Evolutionary conservation across 2,113 vertebrate species (phyloP), one percentile per base, ranked within the genome.

Genomic region (Lipophrys pholis): DNA sequence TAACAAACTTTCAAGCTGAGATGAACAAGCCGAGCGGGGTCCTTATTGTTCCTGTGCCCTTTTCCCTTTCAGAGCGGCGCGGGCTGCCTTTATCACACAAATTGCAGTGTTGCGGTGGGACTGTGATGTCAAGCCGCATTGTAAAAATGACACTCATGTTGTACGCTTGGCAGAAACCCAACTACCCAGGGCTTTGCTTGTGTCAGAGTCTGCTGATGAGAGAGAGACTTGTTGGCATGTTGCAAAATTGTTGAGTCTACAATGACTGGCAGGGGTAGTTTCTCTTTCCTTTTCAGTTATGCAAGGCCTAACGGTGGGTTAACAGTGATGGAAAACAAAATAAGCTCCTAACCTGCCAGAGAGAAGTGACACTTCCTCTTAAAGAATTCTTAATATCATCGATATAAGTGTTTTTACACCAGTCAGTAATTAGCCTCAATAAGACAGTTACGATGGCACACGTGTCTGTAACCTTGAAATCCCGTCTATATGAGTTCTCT

Each of bases 51-150:
- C 15, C 0, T 21, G 56, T 79, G 69, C 58, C 76, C 78, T 74
- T 80, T 80, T 80, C 68, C 50, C 62, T 81, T 70, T 61, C 80
- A 48, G 55, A 76, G 66, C n/a, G 1, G 50, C 68, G 30, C 7
- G 57, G 46, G 39, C 51, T 12, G 56, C 79, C 64, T 91, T 89
- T 83, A 87, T 90, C 81, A 77, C 83, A 85, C 86, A 91, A 87
- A 90, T 82, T 89, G 83, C 83, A 78, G 76, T 69, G 81, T 76
- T 87, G 81, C 66, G 5, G 17, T 81, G 86, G 87, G 90, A 90
- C 79, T 65, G 80, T 43, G 64, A 83, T 72, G 88, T 83, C 87
- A 77, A 73, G 74, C 58, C 1, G 10, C 62, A 79, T 84, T 80
- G 82, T 85, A 73, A 73, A 82, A 87, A 77, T 81, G 78, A 89